Percentiles rank a stretch among this genome's conserved stretches.
phyloP scores from a whole-genome alignment of 2,113 vertebrate species.

The Xiphorhynchus elegans region DNA sequence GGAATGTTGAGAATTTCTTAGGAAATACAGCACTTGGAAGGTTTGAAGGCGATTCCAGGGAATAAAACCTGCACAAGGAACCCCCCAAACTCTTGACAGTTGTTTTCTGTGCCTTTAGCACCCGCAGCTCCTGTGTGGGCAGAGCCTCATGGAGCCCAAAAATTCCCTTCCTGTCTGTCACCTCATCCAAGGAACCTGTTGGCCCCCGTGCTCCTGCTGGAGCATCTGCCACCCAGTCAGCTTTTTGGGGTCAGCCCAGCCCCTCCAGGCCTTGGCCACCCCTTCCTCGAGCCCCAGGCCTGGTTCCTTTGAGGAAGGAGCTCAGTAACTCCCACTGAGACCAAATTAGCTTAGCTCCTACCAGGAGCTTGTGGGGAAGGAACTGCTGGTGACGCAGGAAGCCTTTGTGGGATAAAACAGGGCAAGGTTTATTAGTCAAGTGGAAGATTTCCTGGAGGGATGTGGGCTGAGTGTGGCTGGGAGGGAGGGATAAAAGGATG shows the following conservation, averaged over 20 bases:
- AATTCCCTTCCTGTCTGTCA: neutral
- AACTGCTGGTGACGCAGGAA: conserved; percentile 8
- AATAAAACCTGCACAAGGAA: neutral
- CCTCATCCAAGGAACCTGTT: neutral
- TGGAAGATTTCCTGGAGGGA: neutral
- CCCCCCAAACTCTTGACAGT: neutral
- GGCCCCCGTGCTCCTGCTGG: neutral
- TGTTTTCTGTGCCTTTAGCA: neutral
- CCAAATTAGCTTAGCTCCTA: conserved; percentile 55
- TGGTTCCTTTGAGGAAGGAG: neutral
- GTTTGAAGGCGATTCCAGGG: neutral
- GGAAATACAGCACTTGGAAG: neutral
- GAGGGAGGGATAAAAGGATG: neutral
- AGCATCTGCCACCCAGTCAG: neutral
- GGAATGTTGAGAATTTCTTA: neutral
- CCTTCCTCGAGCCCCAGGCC: neutral
- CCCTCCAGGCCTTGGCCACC: neutral
- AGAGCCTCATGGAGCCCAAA: neutral
- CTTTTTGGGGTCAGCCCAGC: neutral
- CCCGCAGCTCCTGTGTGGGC: neutral
- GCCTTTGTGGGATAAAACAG: conserved; percentile 9
- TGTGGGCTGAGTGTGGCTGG: neutral
- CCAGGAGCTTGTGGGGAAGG: conserved; percentile 18
- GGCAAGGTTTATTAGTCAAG: neutral
- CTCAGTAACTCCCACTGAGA: conserved; percentile 46